Percentiles rank a stretch among this genome's conserved stretches.
phyloP scores from a whole-genome alignment of 2,888 invertebrate genomes.

The Pyrochroa serraticornis region DNA sequence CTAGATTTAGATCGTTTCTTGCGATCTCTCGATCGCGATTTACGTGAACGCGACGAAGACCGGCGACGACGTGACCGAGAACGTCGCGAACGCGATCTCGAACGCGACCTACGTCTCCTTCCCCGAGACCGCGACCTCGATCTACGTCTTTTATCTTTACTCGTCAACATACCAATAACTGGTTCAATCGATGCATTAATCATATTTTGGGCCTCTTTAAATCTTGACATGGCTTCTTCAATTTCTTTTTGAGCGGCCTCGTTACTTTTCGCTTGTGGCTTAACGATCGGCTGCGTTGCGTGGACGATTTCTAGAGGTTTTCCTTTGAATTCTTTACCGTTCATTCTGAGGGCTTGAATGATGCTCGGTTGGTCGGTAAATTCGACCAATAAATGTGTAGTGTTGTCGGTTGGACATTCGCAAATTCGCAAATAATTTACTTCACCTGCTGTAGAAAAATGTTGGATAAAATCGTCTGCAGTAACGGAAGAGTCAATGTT shows the following conservation, averaged over 20 bases:
- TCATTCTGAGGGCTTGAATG: conserved; percentile 83
- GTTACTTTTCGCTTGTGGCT: conserved; percentile 93
- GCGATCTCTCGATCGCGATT: conserved; percentile 61
- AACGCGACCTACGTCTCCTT: conserved; percentile 58
- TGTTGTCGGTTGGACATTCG: conserved; percentile 77
- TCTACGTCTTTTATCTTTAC: conserved; percentile 76
- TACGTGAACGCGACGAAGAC: conserved; percentile 37
- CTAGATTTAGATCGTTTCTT: conserved; percentile 64
- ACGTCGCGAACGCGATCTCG: conserved; percentile 59
- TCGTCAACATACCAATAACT: conserved; percentile 81
- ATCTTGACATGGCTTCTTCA: conserved; percentile 95
- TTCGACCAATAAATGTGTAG: conserved; percentile 87
- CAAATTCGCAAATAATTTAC: conserved; percentile 95
- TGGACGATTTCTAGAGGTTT: conserved; percentile 77
- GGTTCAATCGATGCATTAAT: conserved; percentile 94
- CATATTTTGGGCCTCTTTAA: conserved; percentile 93
- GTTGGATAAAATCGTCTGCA: conserved; percentile 83
- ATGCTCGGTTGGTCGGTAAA: conserved; percentile 91
- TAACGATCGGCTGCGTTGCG: conserved; percentile 88
- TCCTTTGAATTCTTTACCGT: conserved; percentile 78
- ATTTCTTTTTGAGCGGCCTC: conserved; percentile 95
- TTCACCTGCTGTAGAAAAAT: conserved; percentile 87
- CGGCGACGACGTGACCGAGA: conserved; percentile 64
- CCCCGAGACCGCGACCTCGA: conserved; percentile 57
- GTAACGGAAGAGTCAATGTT: conserved; percentile 76